Evolutionary conservation across 2,888 invertebrate genomes (phyloP), one percentile per base, ranked within the genome.

Genomic region (Eristalis tenax): DNA sequence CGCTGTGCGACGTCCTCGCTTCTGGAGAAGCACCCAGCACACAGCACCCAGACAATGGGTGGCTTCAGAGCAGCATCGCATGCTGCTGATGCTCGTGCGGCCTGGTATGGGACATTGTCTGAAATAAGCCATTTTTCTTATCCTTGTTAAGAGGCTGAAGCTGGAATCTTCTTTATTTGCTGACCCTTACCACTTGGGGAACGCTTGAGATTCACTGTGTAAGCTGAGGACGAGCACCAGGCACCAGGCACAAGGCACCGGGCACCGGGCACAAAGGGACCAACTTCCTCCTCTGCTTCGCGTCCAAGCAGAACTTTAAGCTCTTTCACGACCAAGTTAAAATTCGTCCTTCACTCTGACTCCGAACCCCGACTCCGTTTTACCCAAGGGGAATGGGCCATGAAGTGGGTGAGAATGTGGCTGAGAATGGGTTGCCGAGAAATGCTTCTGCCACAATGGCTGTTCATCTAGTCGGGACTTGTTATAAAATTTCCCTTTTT

Each of bases 91-190:
- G 50, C 43, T 43, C 43, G 43, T 15, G n/a, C 18, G 50, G 50
- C 50, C 50, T 8, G 13, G 71, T 6, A n/a, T 38, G 26, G 69
- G 10, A 85, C 50, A 59, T 43, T 82, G 74, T 82, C 74, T 78
- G 75, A 86, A 86, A 86, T 86, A 86, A 86, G 86, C 86, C 57
- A 86, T 86, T 82, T 86, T 82, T 86, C 86, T 86, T 86, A 86
- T 86, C 82, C 82, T 71, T 79, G 78, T 70, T 82, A 86, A 86
- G 82, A 82, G 86, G 86, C 82, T 86, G 78, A 82, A 75, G 75
- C 70, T 75, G 74, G 70, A 82, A 82, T 78, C 82, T 79, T 78
- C 78, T 86, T 82, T 86, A 86, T 86, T 86, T 82, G 82, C 78
- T 75, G 75, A 79, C 86, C 82, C 86, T 78, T 63, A 82, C 86